A percentile compares a stretch with the other conserved stretches of the same genome.
phyloP scores from a whole-genome alignment of 2,113 vertebrate genomes.

The Rhinogobius similis region DNA sequence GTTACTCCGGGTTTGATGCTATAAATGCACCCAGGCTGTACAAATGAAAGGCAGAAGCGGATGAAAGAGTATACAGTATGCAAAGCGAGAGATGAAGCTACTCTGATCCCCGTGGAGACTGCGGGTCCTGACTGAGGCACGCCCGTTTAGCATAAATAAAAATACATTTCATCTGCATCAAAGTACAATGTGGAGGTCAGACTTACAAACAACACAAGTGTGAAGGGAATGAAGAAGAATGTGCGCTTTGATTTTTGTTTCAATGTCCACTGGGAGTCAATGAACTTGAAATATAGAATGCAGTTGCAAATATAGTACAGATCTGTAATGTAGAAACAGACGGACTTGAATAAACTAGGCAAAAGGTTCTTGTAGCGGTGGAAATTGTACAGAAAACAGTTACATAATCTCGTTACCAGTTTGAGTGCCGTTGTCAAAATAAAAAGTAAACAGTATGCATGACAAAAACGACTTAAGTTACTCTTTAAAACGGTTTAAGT shows the following conservation, averaged over 20 bases:
- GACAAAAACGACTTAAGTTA: no score
- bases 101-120: conserved; percentile 13
- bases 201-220: not conserved
- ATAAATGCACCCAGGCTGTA: conserved; percentile 1
- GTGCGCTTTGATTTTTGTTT: not conserved
- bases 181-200: not conserved
- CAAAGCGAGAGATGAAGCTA: conserved; percentile 1
- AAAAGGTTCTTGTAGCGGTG: no score
- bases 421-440: no score
- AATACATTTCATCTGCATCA: conserved; percentile 5
- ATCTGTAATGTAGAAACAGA: no score
- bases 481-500: no score
- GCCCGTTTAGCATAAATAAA: conserved; percentile 19
- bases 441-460: no score
- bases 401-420: no score
- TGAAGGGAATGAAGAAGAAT: no score
- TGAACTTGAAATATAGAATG: no score
- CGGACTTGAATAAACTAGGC: no score
- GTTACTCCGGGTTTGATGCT: conserved; percentile 8
- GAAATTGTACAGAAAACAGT: no score
- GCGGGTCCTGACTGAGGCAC: not conserved
- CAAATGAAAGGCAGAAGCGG: conserved; percentile 19
- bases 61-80: conserved; percentile 19
- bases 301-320: no score
- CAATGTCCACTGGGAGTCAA: not conserved